A percentile compares a stretch with the other conserved stretches of the same genome.
Evolutionary conservation across 2,113 vertebrate species (phyloP).

Genomic region (Furnarius figulus): DNA sequence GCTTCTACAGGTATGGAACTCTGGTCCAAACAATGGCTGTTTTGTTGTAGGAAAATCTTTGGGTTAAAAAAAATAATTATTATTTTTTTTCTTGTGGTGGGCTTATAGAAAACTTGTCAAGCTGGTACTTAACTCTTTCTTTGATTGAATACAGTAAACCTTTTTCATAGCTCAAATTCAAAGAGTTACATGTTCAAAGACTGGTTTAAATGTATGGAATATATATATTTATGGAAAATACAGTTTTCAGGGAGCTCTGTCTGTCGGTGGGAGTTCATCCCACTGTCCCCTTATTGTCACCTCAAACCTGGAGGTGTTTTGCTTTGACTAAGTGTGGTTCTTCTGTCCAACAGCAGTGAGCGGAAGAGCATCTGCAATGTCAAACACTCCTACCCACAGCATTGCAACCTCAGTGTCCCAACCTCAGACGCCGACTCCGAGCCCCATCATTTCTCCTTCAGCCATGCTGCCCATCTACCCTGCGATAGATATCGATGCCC

Average conservation of each 20-base stretch:
- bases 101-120: background rate
- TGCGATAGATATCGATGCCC: slow-evolving; percentile 97
- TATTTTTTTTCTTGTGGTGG: background rate
- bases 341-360: slow-evolving; percentile 92
- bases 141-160: background rate
- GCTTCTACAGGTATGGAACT: background rate
- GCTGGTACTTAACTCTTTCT: background rate
- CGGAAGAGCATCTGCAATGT: slow-evolving; percentile 91
- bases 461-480: slow-evolving; percentile 97
- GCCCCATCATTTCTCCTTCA: slow-evolving; percentile 91
- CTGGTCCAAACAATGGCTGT: background rate
- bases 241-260: background rate
- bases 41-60: background rate
- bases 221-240: background rate
- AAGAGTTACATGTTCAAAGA: background rate
- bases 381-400: slow-evolving; percentile 89
- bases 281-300: background rate
- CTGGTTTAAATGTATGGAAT: background rate
- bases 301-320: background rate
- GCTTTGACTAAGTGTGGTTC: slow-evolving; percentile 68
- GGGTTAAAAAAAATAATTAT: too few species aligned
- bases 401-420: slow-evolving; percentile 91
- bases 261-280: background rate
- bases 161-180: background rate
- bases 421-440: slow-evolving; percentile 88